phyloP scores from a whole-genome alignment of 2,888 invertebrate species.

The Sphinx pinastri region DNA sequence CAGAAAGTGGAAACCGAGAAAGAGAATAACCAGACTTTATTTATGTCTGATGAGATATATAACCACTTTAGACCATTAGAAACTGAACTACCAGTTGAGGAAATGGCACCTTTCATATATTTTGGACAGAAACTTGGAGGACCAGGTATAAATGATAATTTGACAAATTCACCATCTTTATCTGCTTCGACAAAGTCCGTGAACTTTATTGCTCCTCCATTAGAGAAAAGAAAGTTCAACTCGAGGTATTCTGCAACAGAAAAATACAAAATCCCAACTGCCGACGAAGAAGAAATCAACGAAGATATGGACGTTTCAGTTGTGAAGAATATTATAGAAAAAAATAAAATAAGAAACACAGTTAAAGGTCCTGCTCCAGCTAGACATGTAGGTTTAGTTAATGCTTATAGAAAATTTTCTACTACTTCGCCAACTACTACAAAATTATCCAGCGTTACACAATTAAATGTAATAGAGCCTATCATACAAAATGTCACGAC shows the following conservation, averaged over 20 bases:
- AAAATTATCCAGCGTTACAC: slow-evolving; percentile 59
- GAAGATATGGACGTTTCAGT: slow-evolving; percentile 86
- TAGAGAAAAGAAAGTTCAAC: slow-evolving; percentile 74
- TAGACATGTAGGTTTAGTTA: slow-evolving; percentile 73
- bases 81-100: slow-evolving; percentile 85
- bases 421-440: slow-evolving; percentile 61
- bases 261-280: slow-evolving; percentile 76
- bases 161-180: slow-evolving; percentile 73
- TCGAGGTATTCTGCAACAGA: slow-evolving; percentile 78
- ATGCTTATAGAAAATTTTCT: slow-evolving; percentile 74
- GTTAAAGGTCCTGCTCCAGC: slow-evolving; percentile 80
- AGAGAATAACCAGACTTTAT: slow-evolving; percentile 80
- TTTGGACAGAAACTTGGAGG: slow-evolving; percentile 87
- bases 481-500: slow-evolving; percentile 57
- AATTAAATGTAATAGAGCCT: slow-evolving; percentile 65
- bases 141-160: slow-evolving; percentile 67
- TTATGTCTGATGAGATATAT: slow-evolving; percentile 85
- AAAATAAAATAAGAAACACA: slow-evolving; percentile 80
- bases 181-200: slow-evolving; percentile 80
- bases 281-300: slow-evolving; percentile 82
- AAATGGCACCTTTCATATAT: slow-evolving; percentile 87
- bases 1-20: slow-evolving; percentile 68
- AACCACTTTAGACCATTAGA: slow-evolving; percentile 86
- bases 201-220: slow-evolving; percentile 70
- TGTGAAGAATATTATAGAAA: slow-evolving; percentile 80